A percentile compares a stretch with the other conserved stretches of the same genome.
phyloP scores from a whole-genome alignment of 1,140 invertebrate species.

The Bombus difficillimus region DNA sequence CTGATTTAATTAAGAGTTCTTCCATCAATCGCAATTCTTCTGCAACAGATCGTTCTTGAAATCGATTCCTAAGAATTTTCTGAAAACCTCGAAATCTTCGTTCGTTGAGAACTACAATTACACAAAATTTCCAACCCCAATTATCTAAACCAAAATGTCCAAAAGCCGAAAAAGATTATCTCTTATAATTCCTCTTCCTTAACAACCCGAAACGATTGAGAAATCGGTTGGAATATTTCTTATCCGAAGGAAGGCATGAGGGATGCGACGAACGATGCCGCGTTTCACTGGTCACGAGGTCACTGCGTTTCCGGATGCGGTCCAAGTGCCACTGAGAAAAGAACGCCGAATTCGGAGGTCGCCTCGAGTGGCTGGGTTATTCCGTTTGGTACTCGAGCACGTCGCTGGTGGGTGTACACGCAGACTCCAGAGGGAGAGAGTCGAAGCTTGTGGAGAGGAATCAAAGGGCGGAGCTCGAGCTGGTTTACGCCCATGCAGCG shows the following conservation, averaged over 20 bases:
- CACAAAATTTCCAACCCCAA: neutral
- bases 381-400: neutral
- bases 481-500: constrained; percentile 49
- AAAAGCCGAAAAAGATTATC: neutral
- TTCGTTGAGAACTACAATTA: neutral
- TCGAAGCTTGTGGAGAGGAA: neutral
- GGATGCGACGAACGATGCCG: neutral
- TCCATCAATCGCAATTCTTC: neutral
- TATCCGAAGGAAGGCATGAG: neutral
- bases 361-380: neutral
- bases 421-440: neutral
- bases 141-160: neutral
- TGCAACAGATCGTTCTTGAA: neutral
- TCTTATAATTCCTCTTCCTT: neutral
- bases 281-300: neutral
- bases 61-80: no score
- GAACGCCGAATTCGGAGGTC: constrained; percentile 38
- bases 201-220: neutral
- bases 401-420: constrained; percentile 46
- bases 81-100: neutral
- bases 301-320: constrained; percentile 53
- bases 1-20: neutral
- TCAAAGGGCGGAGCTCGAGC: constrained; percentile 33
- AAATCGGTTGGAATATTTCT: neutral
- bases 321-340: constrained; percentile 66